A percentile compares a stretch with the other conserved stretches of the same genome.
Conservation (phyloP, 2,888 invertebrate genomes). For the Orgyia antiqua region DNA sequence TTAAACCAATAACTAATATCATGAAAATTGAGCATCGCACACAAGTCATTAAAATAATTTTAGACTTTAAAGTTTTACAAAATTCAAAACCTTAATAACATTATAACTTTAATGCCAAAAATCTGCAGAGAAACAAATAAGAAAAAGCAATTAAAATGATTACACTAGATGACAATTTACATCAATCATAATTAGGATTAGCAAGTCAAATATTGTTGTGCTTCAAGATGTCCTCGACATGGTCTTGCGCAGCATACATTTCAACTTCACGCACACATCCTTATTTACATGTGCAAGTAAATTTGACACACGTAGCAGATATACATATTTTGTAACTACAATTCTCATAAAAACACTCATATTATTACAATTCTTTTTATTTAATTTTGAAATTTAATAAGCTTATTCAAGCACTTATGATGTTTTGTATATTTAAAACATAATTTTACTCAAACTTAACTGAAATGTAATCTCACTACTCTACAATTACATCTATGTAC, state of each 20-base stretch:
- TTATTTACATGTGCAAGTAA: constrained; percentile 10
- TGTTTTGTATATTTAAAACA: no score
- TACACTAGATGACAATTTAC: background rate
- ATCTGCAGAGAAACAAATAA: no score
- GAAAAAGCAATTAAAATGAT: no score
- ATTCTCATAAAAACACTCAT: constrained; percentile 8
- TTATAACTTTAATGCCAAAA: no score
- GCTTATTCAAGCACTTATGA: background rate
- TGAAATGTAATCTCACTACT: no score
- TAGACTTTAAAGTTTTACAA: no score
- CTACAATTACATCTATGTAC: no score
- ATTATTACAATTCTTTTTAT: constrained; percentile 6
- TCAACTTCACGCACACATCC: constrained; percentile 3
- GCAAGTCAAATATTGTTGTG: background rate
- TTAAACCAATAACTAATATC: no score
- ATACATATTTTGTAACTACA: constrained; percentile 5
- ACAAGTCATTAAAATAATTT: no score
- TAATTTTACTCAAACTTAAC: no score
- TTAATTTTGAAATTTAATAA: constrained; percentile 7
- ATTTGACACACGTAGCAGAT: constrained; percentile 1
- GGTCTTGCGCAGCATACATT: constrained; percentile 7
- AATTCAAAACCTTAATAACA: no score
- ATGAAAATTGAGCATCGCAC: no score
- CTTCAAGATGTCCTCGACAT: constrained; percentile 3
- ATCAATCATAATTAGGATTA: background rate